These are phyloP conservation scores for Palythoa grandis DNA, from an alignment of 92 coral and sea anemone genomes.

Conservation along the genomic window DNA sequence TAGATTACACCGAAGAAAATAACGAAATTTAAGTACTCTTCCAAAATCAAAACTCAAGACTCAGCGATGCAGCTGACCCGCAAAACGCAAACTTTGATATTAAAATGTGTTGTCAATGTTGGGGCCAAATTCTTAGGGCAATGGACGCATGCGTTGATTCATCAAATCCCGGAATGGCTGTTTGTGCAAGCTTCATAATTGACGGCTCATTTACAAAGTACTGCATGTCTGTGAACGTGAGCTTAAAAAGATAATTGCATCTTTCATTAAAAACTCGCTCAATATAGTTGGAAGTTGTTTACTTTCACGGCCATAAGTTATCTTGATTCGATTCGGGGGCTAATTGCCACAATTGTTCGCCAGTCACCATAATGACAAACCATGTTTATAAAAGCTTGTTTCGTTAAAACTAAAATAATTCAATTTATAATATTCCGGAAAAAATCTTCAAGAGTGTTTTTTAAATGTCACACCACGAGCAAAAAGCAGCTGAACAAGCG, in stretches of 20 bases:
- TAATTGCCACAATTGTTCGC: conserved; percentile 21
- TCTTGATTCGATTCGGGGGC: conserved; percentile 9
- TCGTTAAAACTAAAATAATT: conserved; percentile 11
- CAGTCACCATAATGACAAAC: conserved; percentile 14
- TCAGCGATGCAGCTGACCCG: not conserved
- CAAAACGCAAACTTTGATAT: not conserved
- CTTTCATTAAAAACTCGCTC: conserved; percentile 12
- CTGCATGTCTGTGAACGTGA: not conserved
- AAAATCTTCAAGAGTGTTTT: not conserved
- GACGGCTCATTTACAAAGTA: not conserved
- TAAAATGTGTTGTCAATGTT: not conserved
- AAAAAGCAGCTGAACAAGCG: not conserved
- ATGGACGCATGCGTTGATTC: conserved; percentile 30
- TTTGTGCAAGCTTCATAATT: not conserved
- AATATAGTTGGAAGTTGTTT: conserved; percentile 14
- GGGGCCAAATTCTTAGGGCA: not conserved
- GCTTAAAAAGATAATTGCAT: conserved; percentile 35
- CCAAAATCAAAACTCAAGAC: not conserved
- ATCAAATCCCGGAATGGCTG: not conserved
- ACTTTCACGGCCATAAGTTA: not conserved
- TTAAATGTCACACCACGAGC: conserved; percentile 25
- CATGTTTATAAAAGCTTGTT: conserved; percentile 30
- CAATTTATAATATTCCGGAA: conserved; percentile 23
- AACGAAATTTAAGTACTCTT: not conserved
- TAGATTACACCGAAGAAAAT: not conserved